A percentile compares a stretch with the other conserved stretches of the same genome.
Evolutionary conservation across 1,140 invertebrate genomes (phyloP).

Genomic region (Trichonephila clavipes): DNA sequence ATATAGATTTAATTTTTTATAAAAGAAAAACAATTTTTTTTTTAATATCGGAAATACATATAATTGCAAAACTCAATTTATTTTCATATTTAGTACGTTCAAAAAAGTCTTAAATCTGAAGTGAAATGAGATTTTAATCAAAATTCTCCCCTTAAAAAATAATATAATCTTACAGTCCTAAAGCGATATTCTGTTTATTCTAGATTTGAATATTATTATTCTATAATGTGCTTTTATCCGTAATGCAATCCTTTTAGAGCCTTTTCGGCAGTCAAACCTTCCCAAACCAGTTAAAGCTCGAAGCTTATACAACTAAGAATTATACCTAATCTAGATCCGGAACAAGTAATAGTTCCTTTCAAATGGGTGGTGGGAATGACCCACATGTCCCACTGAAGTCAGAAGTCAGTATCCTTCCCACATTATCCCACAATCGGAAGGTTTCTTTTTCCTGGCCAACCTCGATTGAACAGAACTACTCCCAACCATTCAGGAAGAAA

Average conservation of each 20-base stretch:
- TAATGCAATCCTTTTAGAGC: neutral
- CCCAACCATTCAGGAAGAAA: conserved; percentile 28
- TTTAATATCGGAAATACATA: too few relatives aligned
- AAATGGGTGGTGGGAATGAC: conserved; percentile 10
- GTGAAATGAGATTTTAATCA: too few relatives aligned
- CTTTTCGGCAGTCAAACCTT: neutral
- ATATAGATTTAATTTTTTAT: too few relatives aligned
- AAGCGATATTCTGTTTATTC: neutral
- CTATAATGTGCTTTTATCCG: neutral
- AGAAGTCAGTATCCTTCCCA: conserved; percentile 15
- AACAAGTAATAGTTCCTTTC: conserved; percentile 44
- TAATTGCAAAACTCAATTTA: too few relatives aligned
- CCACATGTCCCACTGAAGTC: conserved; percentile 37
- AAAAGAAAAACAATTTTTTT: too few relatives aligned
- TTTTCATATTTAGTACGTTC: too few relatives aligned
- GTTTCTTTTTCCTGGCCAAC: conserved; percentile 20
- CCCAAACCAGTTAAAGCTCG: neutral
- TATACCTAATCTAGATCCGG: conserved; percentile 16
- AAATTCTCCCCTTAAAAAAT: too few relatives aligned
- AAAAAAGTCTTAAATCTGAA: too few relatives aligned
- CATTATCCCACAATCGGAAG: conserved; percentile 31
- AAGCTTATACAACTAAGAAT: neutral
- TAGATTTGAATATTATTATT: neutral
- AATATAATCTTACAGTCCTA: neutral
- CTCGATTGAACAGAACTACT: neutral